These are phyloP conservation scores for Channa striata DNA, from an alignment of 2,797 vertebrate species.

Conservation along the genomic window DNA sequence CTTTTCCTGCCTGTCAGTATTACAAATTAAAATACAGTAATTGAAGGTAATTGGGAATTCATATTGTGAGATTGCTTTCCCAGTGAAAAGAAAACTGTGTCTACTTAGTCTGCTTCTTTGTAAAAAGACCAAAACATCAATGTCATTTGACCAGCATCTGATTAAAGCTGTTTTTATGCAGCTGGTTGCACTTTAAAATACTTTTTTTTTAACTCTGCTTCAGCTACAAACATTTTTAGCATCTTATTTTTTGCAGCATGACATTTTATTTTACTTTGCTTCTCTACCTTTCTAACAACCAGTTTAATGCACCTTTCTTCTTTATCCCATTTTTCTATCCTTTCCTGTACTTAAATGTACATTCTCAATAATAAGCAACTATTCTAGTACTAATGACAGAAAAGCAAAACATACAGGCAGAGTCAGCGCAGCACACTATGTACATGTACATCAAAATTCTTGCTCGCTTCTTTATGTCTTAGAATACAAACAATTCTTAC, in stretches of 20 bases:
- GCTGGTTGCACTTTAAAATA: neutral
- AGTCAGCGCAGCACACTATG: slow-evolving; percentile 2
- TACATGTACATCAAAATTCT: neutral
- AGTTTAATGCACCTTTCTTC: neutral
- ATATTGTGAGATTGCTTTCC: slow-evolving; percentile 15
- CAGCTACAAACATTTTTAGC: neutral
- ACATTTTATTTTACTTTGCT: neutral
- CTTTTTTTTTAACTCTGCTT: neutral
- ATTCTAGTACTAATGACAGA: neutral
- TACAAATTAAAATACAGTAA: slow-evolving; percentile 36
- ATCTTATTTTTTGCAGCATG: neutral
- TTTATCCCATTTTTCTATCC: neutral
- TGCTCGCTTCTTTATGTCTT: slow-evolving; percentile 9
- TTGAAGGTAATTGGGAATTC: slow-evolving; percentile 32
- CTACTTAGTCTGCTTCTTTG: slow-evolving; percentile 10
- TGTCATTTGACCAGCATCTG: neutral
- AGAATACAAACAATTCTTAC: slow-evolving; percentile 20
- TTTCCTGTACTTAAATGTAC: neutral
- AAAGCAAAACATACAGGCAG: neutral
- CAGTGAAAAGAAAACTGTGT: neutral
- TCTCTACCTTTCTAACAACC: neutral
- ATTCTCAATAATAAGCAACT: neutral
- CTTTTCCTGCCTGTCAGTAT: slow-evolving; percentile 22
- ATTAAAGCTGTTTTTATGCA: slow-evolving; percentile 18
- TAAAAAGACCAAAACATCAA: neutral